Conservation (phyloP, 2,888 invertebrate species). For the Hermaeophaga mercurialis region DNA sequence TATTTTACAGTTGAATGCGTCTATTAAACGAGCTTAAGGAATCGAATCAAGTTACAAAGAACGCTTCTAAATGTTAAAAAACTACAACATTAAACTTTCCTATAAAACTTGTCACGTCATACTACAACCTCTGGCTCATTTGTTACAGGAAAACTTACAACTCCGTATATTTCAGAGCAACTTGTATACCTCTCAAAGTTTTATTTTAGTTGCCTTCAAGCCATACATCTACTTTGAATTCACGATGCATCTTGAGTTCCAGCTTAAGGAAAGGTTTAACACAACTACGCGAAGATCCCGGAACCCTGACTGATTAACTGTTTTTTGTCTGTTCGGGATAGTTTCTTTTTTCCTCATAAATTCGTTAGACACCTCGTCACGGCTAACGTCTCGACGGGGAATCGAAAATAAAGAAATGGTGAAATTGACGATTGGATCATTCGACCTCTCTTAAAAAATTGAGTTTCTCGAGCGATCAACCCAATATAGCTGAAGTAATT, state of each 20-base stretch:
- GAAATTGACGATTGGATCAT: background rate
- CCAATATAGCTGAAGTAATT: too few relatives aligned
- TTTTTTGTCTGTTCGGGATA: slow-evolving; percentile 11
- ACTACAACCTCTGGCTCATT: slow-evolving; percentile 10
- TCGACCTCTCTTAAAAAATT: background rate
- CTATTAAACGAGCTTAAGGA: background rate
- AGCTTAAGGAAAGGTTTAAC: slow-evolving; percentile 22
- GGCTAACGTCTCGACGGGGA: slow-evolving; percentile 2
- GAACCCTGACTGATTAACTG: slow-evolving; percentile 16
- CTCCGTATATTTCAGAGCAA: slow-evolving; percentile 13
- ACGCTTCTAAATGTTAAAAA: background rate
- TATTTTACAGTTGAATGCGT: background rate
- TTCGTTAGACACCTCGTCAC: slow-evolving; percentile 12
- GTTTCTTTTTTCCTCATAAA: background rate
- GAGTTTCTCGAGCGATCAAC: background rate
- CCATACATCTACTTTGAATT: slow-evolving; percentile 19
- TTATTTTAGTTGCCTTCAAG: slow-evolving; percentile 16
- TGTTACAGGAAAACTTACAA: slow-evolving; percentile 17
- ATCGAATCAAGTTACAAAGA: background rate
- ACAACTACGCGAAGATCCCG: slow-evolving; percentile 12
- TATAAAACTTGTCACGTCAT: slow-evolving; percentile 5
- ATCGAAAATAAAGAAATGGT: background rate
- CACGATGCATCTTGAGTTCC: slow-evolving; percentile 11
- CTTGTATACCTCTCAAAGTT: slow-evolving; percentile 21
- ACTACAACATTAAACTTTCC: background rate